These are phyloP conservation scores for Ypsolopha scabrella DNA, from an alignment of 2,888 invertebrate species.

Conservation along the genomic window DNA sequence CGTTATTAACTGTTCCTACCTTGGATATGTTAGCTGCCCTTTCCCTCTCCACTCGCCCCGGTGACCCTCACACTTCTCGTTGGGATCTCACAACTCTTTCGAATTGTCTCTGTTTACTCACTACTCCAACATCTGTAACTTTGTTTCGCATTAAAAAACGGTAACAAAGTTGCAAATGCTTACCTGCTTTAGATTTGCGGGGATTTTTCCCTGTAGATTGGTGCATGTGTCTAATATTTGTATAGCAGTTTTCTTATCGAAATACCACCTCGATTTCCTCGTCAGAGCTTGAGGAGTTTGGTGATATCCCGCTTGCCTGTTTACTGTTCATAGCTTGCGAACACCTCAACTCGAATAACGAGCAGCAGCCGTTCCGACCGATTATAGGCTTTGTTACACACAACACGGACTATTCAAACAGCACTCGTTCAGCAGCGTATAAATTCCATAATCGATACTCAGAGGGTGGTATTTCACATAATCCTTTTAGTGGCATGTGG, in stretches of 20 bases:
- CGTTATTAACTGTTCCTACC: conserved; percentile 56
- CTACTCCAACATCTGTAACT: background rate
- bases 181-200: conserved; percentile 18
- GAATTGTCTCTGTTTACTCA: background rate
- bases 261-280: conserved; percentile 52
- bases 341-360: conserved; percentile 21
- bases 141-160: background rate
- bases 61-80: conserved; percentile 17
- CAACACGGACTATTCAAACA: conserved; percentile 12
- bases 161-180: conserved; percentile 27
- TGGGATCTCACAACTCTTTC: conserved; percentile 26
- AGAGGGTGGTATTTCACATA: conserved; percentile 59
- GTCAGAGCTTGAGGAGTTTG: conserved; percentile 1
- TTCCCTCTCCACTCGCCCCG: conserved; percentile 20
- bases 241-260: conserved; percentile 38
- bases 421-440: conserved; percentile 15
- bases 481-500: conserved; percentile 57
- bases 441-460: conserved; percentile 17
- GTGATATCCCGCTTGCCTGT: conserved; percentile 8
- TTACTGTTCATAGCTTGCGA: background rate
- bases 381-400: conserved; percentile 11
- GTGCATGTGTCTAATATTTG: conserved; percentile 56
- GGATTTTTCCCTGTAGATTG: conserved; percentile 28
- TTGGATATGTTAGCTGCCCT: conserved; percentile 45
- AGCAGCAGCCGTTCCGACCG: conserved; percentile 37